phyloP scores from a whole-genome alignment of 2,888 invertebrate species.

The Acholoe squamosa region DNA sequence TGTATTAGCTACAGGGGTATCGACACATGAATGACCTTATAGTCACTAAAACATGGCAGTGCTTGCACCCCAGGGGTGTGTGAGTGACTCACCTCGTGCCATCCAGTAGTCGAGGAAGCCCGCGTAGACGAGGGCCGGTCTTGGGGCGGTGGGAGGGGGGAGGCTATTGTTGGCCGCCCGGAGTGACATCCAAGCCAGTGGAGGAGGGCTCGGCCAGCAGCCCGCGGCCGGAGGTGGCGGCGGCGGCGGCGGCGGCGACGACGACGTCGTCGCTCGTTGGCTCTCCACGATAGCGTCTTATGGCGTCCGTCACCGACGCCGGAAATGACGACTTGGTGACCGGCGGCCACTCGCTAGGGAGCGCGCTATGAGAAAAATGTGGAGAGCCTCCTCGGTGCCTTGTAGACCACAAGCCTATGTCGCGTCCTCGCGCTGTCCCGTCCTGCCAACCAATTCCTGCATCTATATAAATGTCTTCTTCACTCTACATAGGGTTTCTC shows the following conservation, averaged over 20 bases:
- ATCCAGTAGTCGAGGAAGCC: constrained; percentile 61
- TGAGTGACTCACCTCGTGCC: constrained; percentile 54
- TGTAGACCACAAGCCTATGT: background rate
- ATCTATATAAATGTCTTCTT: no score
- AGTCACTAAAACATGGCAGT: background rate
- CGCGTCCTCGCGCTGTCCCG: background rate
- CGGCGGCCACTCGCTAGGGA: background rate
- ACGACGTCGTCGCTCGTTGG: background rate
- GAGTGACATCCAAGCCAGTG: constrained; percentile 7
- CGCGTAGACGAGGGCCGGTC: constrained; percentile 55
- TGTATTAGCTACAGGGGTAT: no score
- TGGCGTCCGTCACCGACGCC: background rate
- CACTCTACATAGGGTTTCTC: no score
- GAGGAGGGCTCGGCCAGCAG: constrained; percentile 30
- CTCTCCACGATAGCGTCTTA: constrained; percentile 44
- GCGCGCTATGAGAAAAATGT: background rate
- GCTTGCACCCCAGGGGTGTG: background rate
- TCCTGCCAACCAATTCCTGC: background rate
- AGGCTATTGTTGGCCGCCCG: background rate
- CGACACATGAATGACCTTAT: no score
- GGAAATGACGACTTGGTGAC: background rate
- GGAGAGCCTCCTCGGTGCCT: background rate
- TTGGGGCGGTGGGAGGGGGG: constrained; percentile 5
- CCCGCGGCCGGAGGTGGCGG: constrained; percentile 1
- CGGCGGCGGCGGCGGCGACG: constrained; percentile 39